phyloP scores from a whole-genome alignment of 1,140 invertebrate species.

The Formica selysi region DNA sequence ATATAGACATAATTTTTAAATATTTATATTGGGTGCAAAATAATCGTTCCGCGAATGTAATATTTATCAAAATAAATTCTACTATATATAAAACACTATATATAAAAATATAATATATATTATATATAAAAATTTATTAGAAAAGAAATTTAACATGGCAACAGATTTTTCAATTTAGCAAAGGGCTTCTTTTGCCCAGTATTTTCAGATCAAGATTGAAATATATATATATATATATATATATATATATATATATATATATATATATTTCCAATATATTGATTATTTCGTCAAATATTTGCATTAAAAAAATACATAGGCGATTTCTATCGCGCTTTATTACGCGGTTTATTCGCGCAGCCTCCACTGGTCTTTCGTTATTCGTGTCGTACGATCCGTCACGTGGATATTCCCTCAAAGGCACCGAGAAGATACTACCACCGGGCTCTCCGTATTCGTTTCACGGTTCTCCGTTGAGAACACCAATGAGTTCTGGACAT shows the following conservation, averaged over 20 bases:
- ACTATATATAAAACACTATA: too few relatives aligned
- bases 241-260: too few relatives aligned
- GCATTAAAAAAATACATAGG: neutral
- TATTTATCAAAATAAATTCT: too few relatives aligned
- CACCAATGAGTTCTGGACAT: conserved; percentile 80
- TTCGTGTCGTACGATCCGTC: conserved; percentile 53
- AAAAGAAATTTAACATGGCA: neutral
- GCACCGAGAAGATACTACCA: conserved; percentile 78
- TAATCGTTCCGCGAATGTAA: neutral
- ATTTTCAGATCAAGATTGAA: neutral
- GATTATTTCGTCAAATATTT: neutral
- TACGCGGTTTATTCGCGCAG: neutral
- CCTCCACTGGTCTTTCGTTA: conserved; percentile 55
- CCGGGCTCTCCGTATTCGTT: conserved; percentile 78
- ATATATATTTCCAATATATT: neutral
- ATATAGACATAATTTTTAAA: neutral
- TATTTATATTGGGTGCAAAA: neutral
- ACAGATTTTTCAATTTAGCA: neutral
- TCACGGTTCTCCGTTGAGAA: conserved; percentile 80
- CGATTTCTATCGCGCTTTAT: neutral
- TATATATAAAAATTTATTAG: neutral
- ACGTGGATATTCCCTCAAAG: conserved; percentile 76
- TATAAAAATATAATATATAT: too few relatives aligned
- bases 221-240: neutral
- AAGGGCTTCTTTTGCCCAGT: neutral